Base-by-base conservation (phyloP, 2,888 invertebrate species). In the Chloroclysta siterata region DNA sequence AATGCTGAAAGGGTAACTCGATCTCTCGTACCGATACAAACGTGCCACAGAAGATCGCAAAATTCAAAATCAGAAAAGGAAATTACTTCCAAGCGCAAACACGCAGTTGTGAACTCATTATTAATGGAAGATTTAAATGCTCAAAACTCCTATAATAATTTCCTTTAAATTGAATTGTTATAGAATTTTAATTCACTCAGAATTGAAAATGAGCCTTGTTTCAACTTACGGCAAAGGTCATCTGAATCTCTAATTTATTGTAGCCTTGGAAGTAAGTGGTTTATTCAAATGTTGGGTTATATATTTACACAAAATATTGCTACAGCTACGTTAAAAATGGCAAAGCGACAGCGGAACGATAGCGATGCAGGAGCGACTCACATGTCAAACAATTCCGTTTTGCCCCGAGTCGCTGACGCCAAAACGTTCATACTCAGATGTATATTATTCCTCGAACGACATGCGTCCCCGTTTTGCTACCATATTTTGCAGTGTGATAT, bases 261-360 rank as follows among this genome's bases (percentile, higher is more conserved):
- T 81, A 80, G 82, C 79, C 77, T 69, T 74, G 68, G 76, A 74
- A 78, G 75, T 72, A 74, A 78, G 76, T 72, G 76, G 77, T 76
- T 74, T 77, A 78, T 83, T 82, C 83, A 85, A 83, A 88, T 87
- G 86, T 86, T 87, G 3, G 85, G 46, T 33, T 33, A 15, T 6
- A 54, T 36, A 39, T 48, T 39, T 80, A 87, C 79, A 82, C 79
- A 77, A 83, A 84, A 85, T 82, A 42, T 41, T 15, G 36, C 7
- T 33, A 33, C 33, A 33, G 11, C 11, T 39, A 10, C 36, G 36
- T 11, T 39, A 3, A 39, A 39, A 10, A 39, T 39, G 36, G 11
- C 11, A 4, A 10, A 11, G 36, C 36, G 36, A 22, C 3, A 39
- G 36, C 10, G 11, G 8, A 39, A 39, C 33, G 33, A 33, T 33